Evolutionary conservation across 2,888 invertebrate genomes (phyloP), one percentile per base, ranked within the genome.

Genomic region (Beris chalybata): DNA sequence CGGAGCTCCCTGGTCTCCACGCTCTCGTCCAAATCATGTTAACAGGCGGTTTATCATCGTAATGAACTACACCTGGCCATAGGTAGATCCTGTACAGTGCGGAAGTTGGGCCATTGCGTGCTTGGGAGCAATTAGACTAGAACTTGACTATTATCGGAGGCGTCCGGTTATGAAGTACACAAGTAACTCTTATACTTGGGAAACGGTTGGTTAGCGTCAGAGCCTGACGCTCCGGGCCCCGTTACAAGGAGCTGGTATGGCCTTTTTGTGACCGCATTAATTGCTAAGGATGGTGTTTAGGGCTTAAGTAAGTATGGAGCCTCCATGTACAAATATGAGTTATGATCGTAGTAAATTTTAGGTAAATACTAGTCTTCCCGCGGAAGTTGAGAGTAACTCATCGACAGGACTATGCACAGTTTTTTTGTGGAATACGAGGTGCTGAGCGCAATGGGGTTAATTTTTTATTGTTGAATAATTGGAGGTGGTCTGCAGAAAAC

Each of bases 11-110:
- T 54, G 59, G 59, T 44, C 59, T 66, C 53, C 44, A 6, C 15
- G 31, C 30, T 11, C 66, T 57, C 63, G 66, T 69, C 64, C 66
- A 64, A 69, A 64, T 69, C 69, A 69, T 69, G 69, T 69, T 69
- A 69, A 69, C 69, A 69, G 69, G 64, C 69, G 69, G 69, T 69
- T 69, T 66, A 69, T 69, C 69, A 69, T 69, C 66, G 64, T 66
- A 54, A 48, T 32, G 38, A 30, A 54, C 22, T 22, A 54, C 64
- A 44, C 32, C 64, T 45, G 45, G 12, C n/a, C n/a, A 43, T 38
- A 30, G 54, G 64, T 31, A 64, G 48, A 5, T 12, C 48, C 48
- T 48, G 6, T n/a, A 64, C 7, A 64, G 53, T 13, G 15, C 54
- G 64, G 54, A 64, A 64, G 53, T 64, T 44, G 45, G 44, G 13